phyloP scores from a whole-genome alignment of 2,888 invertebrate genomes.

The Panorpa germanica region DNA sequence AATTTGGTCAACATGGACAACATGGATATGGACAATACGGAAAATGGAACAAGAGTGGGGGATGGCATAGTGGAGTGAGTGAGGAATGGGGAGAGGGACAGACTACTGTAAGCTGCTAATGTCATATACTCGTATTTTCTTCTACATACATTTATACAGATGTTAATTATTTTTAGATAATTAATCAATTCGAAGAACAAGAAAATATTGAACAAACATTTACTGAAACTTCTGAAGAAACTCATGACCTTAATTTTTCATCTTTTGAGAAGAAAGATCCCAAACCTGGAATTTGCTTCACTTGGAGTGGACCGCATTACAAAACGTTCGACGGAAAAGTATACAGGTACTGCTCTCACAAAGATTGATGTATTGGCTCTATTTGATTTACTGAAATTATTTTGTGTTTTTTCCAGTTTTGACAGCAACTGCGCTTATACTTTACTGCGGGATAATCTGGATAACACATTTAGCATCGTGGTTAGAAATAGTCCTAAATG shows the following conservation, averaged over 20 bases:
- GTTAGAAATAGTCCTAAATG: slow-evolving; percentile 30
- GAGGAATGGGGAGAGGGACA: too few relatives aligned
- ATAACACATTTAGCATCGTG: slow-evolving; percentile 51
- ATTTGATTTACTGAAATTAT: slow-evolving; percentile 3
- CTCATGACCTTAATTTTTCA: too few relatives aligned
- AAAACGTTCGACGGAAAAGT: slow-evolving; percentile 74
- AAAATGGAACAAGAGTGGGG: slow-evolving; percentile 7
- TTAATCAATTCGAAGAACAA: too few relatives aligned
- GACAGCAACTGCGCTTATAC: slow-evolving; percentile 59
- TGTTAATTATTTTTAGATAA: too few relatives aligned
- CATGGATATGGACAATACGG: slow-evolving; percentile 6
- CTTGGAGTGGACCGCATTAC: slow-evolving; percentile 65
- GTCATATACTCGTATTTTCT: too few relatives aligned
- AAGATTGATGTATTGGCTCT: slow-evolving; percentile 11
- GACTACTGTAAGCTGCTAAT: too few relatives aligned
- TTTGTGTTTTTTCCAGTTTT: slow-evolving; percentile 31
- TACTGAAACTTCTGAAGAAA: too few relatives aligned
- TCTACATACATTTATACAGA: too few relatives aligned
- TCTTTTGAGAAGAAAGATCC: too few relatives aligned
- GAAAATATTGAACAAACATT: too few relatives aligned
- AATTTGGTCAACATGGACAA: slow-evolving; percentile 4
- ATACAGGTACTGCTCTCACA: slow-evolving; percentile 31
- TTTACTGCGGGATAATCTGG: slow-evolving; percentile 45
- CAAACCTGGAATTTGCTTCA: slow-evolving; percentile 49
- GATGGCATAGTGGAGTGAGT: slow-evolving; percentile 3